These are phyloP conservation scores for Drosophila niveifrons DNA, from an alignment of 2,888 invertebrate genomes.

Conservation along the genomic window DNA sequence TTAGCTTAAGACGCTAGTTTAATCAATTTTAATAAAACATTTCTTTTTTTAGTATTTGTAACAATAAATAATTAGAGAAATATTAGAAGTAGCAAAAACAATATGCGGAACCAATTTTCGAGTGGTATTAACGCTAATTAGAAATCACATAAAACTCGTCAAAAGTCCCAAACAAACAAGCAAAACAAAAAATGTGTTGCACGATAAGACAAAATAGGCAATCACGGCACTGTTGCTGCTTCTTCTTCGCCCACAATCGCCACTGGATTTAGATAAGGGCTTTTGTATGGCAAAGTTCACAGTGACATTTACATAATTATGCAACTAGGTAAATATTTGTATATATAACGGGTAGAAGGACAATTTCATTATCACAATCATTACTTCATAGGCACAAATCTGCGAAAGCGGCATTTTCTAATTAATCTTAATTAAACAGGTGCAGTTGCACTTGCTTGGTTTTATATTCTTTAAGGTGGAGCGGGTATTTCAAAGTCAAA, in stretches of 20 bases:
- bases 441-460: no score
- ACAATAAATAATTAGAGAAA: background rate
- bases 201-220: constrained; percentile 23
- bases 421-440: no score
- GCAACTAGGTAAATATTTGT: background rate
- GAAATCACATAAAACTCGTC: constrained; percentile 6
- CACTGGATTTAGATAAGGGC: constrained; percentile 10
- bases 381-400: no score
- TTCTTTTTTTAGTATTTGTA: no score
- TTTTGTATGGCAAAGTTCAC: constrained; percentile 16
- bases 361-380: no score
- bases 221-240: constrained; percentile 15
- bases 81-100: no score
- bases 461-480: no score
- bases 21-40: no score
- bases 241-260: constrained; percentile 5
- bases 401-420: no score
- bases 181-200: background rate
- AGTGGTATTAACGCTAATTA: constrained; percentile 15
- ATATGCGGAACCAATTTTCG: background rate
- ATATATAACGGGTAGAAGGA: background rate
- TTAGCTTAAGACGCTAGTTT: no score
- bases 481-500: no score
- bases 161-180: constrained; percentile 1
- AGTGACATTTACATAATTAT: constrained; percentile 4